phyloP scores from a whole-genome alignment of 2,888 invertebrate species.

The Noctua janthina region DNA sequence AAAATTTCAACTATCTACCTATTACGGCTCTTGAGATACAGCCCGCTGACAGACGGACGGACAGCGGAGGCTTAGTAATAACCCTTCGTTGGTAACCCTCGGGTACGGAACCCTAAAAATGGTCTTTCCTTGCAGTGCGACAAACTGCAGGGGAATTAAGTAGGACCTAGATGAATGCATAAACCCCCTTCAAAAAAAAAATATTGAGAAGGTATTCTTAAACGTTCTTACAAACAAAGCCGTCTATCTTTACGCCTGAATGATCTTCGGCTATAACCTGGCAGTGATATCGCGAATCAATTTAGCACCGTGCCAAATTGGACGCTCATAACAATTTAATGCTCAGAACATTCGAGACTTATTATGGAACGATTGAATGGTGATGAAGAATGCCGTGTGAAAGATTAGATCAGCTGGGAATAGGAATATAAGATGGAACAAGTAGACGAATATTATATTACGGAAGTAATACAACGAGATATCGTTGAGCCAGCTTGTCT shows the following conservation, averaged over 20 bases:
- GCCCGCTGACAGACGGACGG: too few relatives aligned
- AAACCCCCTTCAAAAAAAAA: not conserved
- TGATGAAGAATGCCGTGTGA: conserved; percentile 39
- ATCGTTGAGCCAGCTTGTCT: not conserved
- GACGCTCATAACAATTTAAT: conserved; percentile 12
- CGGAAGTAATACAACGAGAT: conserved; percentile 13
- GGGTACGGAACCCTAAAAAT: too few relatives aligned
- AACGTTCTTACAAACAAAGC: not conserved
- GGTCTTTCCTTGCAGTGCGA: not conserved
- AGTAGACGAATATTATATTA: conserved; percentile 35
- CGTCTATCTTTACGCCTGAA: conserved; percentile 5
- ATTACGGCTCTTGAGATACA: too few relatives aligned
- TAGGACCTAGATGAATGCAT: not conserved
- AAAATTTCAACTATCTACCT: too few relatives aligned
- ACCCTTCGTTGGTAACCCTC: too few relatives aligned
- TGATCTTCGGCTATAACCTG: not conserved
- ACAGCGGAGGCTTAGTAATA: too few relatives aligned
- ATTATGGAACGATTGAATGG: conserved; percentile 17
- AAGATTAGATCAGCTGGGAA: conserved; percentile 19
- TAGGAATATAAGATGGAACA: conserved; percentile 8
- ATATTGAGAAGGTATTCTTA: not conserved
- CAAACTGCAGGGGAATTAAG: not conserved
- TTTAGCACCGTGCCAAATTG: conserved; percentile 44
- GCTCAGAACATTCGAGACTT: conserved; percentile 33
- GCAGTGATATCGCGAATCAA: conserved; percentile 51